phyloP scores from a whole-genome alignment of 2,113 vertebrate species.

The Hyla sarda region DNA sequence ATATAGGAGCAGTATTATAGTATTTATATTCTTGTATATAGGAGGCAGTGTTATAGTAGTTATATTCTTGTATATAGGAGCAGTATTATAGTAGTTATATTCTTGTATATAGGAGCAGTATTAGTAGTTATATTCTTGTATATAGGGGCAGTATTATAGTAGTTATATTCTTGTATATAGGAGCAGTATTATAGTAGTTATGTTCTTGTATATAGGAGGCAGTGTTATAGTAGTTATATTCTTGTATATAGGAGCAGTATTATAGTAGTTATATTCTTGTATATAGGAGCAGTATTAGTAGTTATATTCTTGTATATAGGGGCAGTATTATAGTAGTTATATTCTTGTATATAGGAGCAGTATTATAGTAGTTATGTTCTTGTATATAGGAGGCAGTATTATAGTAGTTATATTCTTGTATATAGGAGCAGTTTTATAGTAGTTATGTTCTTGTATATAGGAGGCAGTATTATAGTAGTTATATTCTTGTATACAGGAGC shows the following conservation, averaged over 20 bases:
- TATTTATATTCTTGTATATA: too few relatives aligned
- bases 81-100: too few relatives aligned
- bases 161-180: too few relatives aligned
- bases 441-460: background rate
- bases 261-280: slow-evolving; percentile 21
- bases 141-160: too few relatives aligned
- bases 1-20: too few relatives aligned
- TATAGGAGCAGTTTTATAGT: slow-evolving; percentile 6
- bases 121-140: too few relatives aligned
- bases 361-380: slow-evolving; percentile 18
- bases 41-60: too few relatives aligned
- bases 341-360: slow-evolving; percentile 2
- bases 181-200: slow-evolving; percentile 26
- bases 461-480: background rate
- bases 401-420: slow-evolving; percentile 24
- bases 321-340: slow-evolving; percentile 14
- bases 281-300: background rate
- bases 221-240: slow-evolving; percentile 14
- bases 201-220: background rate
- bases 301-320: slow-evolving; percentile 3
- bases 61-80: too few relatives aligned
- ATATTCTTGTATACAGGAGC: background rate
- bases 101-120: too few relatives aligned
- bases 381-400: background rate
- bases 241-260: background rate